These are phyloP conservation scores for Eleginops maclovinus DNA, from an alignment of 2,113 vertebrate genomes.

Conservation along the genomic window DNA sequence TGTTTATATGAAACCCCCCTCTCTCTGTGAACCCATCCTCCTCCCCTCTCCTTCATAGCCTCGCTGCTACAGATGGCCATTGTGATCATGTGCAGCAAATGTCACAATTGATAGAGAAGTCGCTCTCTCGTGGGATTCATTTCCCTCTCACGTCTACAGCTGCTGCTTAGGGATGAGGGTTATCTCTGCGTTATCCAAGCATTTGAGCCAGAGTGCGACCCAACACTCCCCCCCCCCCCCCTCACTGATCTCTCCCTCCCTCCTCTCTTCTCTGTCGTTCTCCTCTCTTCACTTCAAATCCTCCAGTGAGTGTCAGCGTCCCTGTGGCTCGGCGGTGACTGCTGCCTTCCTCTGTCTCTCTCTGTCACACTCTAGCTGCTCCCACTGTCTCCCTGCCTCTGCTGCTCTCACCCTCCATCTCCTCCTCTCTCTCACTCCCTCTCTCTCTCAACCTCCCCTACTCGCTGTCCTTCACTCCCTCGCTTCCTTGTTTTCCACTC, in stretches of 20 bases:
- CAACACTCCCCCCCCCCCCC: constrained; percentile 67
- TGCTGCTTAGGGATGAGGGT: constrained; percentile 81
- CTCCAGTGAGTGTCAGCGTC: constrained; percentile 78
- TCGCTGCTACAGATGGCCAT: constrained; percentile 91
- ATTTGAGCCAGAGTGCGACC: constrained; percentile 64
- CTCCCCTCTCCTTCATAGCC: constrained; percentile 82
- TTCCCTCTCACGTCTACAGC: constrained; percentile 83
- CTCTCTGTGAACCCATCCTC: constrained; percentile 57
- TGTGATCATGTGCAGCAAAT: constrained; percentile 95
- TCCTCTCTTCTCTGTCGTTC: constrained; percentile 50
- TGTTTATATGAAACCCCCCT: constrained; percentile 82
- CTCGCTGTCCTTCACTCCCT: constrained; percentile 75
- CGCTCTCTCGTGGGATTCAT: constrained; percentile 86
- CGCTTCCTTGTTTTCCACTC: constrained; percentile 78
- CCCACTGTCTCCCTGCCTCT: constrained; percentile 67
- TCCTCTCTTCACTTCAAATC: constrained; percentile 73
- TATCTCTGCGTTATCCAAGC: constrained; percentile 71
- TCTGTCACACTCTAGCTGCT: constrained; percentile 77
- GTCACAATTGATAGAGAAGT: constrained; percentile 93
- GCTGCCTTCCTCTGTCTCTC: constrained; percentile 73
- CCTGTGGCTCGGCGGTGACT: constrained; percentile 71
- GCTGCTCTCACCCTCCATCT: constrained; percentile 74
- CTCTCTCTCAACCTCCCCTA: constrained; percentile 63
- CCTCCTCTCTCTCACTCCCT: constrained; percentile 55
- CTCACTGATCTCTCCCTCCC: constrained; percentile 62